Evolutionary conservation across 2,113 vertebrate species (phyloP), one percentile per base, ranked within the genome.

Genomic region (Cyanoderma ruficeps): DNA sequence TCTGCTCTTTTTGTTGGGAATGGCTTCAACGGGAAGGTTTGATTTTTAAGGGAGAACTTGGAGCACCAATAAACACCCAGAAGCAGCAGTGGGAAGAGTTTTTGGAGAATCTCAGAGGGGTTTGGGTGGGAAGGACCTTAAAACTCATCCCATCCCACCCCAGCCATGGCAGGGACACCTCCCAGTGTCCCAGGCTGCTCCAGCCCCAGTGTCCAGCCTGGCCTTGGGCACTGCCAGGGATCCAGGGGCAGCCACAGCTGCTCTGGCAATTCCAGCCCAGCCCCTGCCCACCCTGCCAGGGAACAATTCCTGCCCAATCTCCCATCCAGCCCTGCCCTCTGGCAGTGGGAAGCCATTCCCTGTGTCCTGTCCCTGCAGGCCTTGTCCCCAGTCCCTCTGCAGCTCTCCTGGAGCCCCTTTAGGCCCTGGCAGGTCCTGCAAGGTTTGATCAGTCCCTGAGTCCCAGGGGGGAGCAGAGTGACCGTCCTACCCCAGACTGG

Each of bases 121-220:
- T 49, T 49, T 59, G 35, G 11, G 23, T 28, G 31, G 44, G 63
- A 59, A 59, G 22, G 17, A 69, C 5, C 11, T 49, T 11, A 23
- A 59, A 47, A 2, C 5, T 10, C 42, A 33, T 13, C 16, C 3
- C 1, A 4, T 10, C 0, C 27, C 52, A 57, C 8, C n/a, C 28
- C 63, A 28, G 41, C 22, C 35, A 5, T 23, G 27, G 25, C 67
- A 39, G 68, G 49, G 68, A 31, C 68, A 5, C 27, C 68, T 71
- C 8, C 49, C 68, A 22, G 3, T 41, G 35, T 50, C 49, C 68
- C 68, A 70, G 39, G 39, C n/a, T n/a, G n/a, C n/a, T n/a, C n/a
- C n/a, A n/a, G n/a, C n/a, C n/a, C n/a, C n/a, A n/a, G n/a, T n/a
- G n/a, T n/a, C n/a, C n/a, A n/a, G n/a, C n/a, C n/a, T n/a, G n/a